Evolutionary conservation across 2,113 vertebrate genomes (phyloP).

Genomic region (Montifringilla adamsi): DNA sequence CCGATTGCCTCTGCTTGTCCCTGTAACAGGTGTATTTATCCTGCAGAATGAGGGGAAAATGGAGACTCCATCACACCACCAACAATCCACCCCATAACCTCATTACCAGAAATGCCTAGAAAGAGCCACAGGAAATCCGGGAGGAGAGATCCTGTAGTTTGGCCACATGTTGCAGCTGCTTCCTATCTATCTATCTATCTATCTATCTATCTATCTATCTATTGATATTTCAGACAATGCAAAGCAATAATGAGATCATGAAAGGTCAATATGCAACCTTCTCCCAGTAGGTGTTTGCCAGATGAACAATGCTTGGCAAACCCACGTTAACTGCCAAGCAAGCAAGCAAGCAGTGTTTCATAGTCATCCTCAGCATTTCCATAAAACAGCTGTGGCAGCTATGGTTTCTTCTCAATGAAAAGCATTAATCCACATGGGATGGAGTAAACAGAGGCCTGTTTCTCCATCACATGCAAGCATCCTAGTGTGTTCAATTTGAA

Average conservation of each 20-base stretch:
- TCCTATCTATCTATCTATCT: not conserved
- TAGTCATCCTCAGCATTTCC: not conserved
- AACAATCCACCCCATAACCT: no score
- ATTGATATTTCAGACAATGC: not conserved
- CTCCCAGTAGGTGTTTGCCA: not conserved
- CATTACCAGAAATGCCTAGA: not conserved
- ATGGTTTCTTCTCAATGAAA: not conserved
- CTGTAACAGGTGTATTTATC: not conserved
- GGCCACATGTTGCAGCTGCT: not conserved
- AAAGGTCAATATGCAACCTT: not conserved
- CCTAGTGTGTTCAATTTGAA: not conserved
- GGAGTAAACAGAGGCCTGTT: not conserved
- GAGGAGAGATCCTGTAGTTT: not conserved
- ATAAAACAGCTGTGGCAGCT: not conserved
- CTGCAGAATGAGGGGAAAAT: not conserved
- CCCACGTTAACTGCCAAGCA: not conserved
- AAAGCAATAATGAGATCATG: not conserved
- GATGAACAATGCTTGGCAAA: not conserved
- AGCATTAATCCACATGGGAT: not conserved
- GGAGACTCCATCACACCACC: not conserved
- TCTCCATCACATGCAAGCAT: not conserved
- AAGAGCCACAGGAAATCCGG: not conserved
- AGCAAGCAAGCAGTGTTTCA: not conserved
- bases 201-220: not conserved
- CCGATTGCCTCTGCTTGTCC: not conserved